A percentile compares a stretch with the other conserved stretches of the same genome.
These are phyloP conservation scores for Sapajus apella DNA, from an alignment of 2,113 vertebrate genomes.

Conservation along the genomic window DNA sequence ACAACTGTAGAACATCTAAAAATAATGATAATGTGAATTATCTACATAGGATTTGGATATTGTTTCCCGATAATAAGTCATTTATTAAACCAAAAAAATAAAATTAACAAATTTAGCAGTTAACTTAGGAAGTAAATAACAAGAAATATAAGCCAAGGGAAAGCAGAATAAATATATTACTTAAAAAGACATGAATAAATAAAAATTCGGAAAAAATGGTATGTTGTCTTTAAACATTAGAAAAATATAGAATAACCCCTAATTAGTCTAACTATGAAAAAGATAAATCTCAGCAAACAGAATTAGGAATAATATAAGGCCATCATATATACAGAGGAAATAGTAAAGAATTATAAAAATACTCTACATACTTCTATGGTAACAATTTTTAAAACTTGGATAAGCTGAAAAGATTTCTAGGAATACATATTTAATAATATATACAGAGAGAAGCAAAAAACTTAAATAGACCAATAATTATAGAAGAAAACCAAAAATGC, in stretches of 20 bases:
- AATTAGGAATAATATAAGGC: slow-evolving; percentile 28
- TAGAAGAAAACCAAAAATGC: not conserved
- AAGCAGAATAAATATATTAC: slow-evolving; percentile 34
- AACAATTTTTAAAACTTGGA: slow-evolving; percentile 26
- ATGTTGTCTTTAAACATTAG: slow-evolving; percentile 12
- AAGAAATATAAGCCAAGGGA: slow-evolving; percentile 22
- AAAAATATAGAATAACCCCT: slow-evolving; percentile 17
- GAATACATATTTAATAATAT: not conserved
- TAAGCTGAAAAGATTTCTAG: not conserved
- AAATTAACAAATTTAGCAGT: not conserved
- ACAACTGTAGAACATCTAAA: not conserved
- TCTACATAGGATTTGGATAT: not conserved
- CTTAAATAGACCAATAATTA: not conserved
- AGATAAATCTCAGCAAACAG: slow-evolving; percentile 26
- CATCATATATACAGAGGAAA: not conserved
- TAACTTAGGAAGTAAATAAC: not conserved
- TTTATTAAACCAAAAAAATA: slow-evolving; percentile 27
- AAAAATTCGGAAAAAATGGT: not conserved
- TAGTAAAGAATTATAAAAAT: not conserved
- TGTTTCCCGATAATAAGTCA: not conserved
- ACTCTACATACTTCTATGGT: not conserved
- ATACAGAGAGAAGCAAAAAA: slow-evolving; percentile 32
- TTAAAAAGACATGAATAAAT: not conserved
- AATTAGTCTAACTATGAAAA: not conserved
- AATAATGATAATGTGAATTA: not conserved